Evolutionary conservation across 2,888 invertebrate species (phyloP).

Genomic region (Autographa gamma): DNA sequence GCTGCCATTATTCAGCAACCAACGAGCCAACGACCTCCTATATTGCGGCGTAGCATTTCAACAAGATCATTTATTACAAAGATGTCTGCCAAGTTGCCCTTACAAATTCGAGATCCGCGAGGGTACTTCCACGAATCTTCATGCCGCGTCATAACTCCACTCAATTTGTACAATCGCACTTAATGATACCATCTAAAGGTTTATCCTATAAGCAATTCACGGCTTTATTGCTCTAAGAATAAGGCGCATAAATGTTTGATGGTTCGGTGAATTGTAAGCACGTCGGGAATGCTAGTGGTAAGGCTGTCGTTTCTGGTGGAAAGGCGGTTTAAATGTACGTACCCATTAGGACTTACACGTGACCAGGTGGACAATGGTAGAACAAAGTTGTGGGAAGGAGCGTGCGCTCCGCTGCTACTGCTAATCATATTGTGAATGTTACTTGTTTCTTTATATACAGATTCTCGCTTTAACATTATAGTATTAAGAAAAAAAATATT

Average conservation of each 20-base stretch:
- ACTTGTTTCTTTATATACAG: not conserved
- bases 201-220: conserved; percentile 55
- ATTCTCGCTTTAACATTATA: too few relatives aligned
- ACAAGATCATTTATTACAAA: conserved; percentile 61
- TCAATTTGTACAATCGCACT: conserved; percentile 68
- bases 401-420: conserved; percentile 2
- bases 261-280: conserved; percentile 38
- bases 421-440: conserved; percentile 19
- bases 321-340: conserved; percentile 53
- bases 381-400: conserved; percentile 7
- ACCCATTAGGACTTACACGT: conserved; percentile 55
- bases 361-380: conserved; percentile 48
- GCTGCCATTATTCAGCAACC: conserved; percentile 47
- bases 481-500: too few relatives aligned
- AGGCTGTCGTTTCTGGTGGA: conserved; percentile 51
- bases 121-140: conserved; percentile 55
- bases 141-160: conserved; percentile 67
- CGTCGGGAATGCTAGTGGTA: conserved; percentile 39
- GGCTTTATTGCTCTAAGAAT: conserved; percentile 55
- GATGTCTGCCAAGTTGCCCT: conserved; percentile 60
- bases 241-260: conserved; percentile 59
- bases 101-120: conserved; percentile 57
- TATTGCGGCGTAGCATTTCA: conserved; percentile 51
- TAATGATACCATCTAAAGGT: conserved; percentile 61
- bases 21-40: conserved; percentile 52